Conservation (phyloP, 2,797 vertebrate genomes). For the Dendrocincla tyrannina region DNA sequence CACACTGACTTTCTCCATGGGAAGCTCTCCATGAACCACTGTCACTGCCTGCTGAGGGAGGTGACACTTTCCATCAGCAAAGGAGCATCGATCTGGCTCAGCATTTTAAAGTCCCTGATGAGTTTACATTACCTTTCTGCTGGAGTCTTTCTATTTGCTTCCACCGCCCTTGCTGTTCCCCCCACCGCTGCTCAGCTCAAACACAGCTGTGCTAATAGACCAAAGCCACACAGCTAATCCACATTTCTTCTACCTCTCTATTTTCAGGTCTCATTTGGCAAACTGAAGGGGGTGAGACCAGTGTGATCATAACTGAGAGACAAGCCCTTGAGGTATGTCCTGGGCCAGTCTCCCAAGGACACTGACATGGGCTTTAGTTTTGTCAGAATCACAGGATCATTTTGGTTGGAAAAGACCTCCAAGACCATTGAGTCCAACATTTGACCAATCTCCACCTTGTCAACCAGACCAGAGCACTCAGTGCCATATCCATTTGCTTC, state of each 20-base stretch:
- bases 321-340: neutral
- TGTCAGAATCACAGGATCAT: neutral
- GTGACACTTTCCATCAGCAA: neutral
- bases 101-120: neutral
- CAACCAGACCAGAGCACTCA: neutral
- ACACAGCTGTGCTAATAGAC: neutral
- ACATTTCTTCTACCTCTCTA: neutral
- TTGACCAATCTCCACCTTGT: neutral
- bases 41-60: neutral
- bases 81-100: neutral
- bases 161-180: neutral
- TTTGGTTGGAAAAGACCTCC: neutral
- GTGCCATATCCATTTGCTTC: fast-evolving
- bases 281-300: neutral
- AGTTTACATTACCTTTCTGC: neutral
- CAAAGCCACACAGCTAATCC: neutral
- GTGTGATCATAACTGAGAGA: neutral
- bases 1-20: neutral
- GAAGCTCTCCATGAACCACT: neutral
- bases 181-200: neutral
- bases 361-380: neutral
- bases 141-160: neutral
- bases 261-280: neutral
- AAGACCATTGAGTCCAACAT: neutral
- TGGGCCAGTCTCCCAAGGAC: neutral